These are phyloP conservation scores for Eugnorisma glareosa DNA, from an alignment of 2,888 invertebrate species.

Conservation along the genomic window DNA sequence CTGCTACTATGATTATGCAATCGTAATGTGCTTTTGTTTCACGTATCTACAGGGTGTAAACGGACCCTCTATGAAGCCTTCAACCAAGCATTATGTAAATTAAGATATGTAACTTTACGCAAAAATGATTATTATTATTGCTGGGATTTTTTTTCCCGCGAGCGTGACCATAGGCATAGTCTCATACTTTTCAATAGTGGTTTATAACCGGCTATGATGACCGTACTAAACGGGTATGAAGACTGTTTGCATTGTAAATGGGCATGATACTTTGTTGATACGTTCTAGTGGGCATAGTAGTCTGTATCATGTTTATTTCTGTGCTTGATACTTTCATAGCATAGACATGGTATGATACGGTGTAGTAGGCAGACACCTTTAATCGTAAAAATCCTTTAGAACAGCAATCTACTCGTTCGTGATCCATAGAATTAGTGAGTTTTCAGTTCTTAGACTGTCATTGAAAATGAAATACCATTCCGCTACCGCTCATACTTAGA, in stretches of 20 bases:
- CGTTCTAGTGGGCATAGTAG: background rate
- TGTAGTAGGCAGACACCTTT: background rate
- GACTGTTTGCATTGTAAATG: too few species aligned
- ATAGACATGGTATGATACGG: background rate
- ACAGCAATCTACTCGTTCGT: background rate
- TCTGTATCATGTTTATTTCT: background rate
- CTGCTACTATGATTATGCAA: background rate
- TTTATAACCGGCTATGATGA: background rate
- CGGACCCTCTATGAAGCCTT: too few species aligned
- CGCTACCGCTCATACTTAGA: constrained; percentile 42
- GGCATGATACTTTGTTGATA: background rate
- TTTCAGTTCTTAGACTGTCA: background rate
- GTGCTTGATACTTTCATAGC: background rate
- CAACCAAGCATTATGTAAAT: too few species aligned
- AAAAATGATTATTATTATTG: too few species aligned
- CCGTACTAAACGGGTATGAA: too few species aligned
- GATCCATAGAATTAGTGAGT: background rate
- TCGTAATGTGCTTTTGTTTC: background rate
- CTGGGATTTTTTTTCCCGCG: too few species aligned
- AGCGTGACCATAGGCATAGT: too few species aligned
- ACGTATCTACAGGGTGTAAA: too few species aligned
- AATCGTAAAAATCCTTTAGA: background rate
- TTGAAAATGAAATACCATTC: background rate
- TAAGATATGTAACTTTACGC: too few species aligned
- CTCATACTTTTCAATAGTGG: too few species aligned